Base-by-base conservation (phyloP, 2,888 invertebrate species). In the Cylloceria caligata region DNA sequence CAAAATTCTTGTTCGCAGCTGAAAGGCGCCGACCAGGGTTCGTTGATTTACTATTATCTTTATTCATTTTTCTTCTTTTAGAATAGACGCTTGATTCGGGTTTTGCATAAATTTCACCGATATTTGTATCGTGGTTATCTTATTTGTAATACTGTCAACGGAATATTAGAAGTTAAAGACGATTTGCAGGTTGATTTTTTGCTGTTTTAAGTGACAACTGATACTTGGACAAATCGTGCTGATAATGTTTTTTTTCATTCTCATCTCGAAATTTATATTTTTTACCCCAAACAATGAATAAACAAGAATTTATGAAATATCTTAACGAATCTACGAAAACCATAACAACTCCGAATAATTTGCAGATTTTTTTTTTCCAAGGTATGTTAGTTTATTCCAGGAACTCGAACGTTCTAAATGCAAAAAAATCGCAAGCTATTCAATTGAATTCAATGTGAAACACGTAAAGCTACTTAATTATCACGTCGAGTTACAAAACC, bases 51-150 rank as follows among this genome's bases (percentile, higher is more conserved):
- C 49, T 7, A 49, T 49, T 49, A 1, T 21, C 21, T 49, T 21
- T 21, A 49, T 49, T 49, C 9, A 2, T 21, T 49, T 19, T 21
- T 21, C 6, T 21, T 9, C 1, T 7, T 21, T 21, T 21, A 21
- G 1, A 47, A 5, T n/a, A 16, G n/a, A 0, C n/a, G 45, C 45
- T 47, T 47, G 5, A 16, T 47, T 16, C 16, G 4, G 16, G 16
- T n/a, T 47, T 47, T 47, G 45, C 45, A 47, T 47, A 47, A 47
- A 47, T 47, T 47, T 47, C n/a, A 47, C 45, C 2, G n/a, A 47
- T 16, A 47, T 16, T 5, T 47, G 2, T 47, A 2, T 47, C 3
- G 4, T 16, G 16, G 45, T 16, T 16, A 47, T 16, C 45, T 47
- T 47, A 6, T 16, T 2, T 3, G 45, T 16, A 47, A 47, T 47